A percentile compares a stretch with the other conserved stretches of the same genome.
phyloP scores from a whole-genome alignment of 2,797 vertebrate genomes.

The Adelosebastes latens region DNA sequence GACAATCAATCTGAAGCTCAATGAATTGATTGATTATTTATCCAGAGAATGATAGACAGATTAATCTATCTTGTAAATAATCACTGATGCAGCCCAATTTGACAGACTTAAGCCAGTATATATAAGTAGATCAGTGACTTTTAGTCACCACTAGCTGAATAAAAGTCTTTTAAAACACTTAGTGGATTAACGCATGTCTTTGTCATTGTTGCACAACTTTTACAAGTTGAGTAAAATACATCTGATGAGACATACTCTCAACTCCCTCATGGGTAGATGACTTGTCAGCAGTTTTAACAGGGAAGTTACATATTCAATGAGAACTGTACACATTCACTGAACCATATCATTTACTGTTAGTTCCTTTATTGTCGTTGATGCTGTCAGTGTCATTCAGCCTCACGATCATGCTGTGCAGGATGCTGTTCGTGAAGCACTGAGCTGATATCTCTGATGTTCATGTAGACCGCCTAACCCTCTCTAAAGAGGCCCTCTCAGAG shows the following conservation, averaged over 20 bases:
- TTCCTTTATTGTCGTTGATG: constrained; percentile 5
- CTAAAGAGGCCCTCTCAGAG: neutral
- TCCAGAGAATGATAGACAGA: neutral
- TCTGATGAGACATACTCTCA: neutral
- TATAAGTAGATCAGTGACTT: neutral
- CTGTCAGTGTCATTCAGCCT: neutral
- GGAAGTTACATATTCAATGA: constrained; percentile 15
- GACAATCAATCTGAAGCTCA: neutral
- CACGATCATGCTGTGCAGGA: neutral
- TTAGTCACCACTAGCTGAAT: neutral
- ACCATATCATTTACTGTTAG: neutral
- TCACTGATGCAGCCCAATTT: neutral
- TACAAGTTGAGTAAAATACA: neutral
- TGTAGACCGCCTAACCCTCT: neutral
- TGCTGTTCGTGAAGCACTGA: constrained; percentile 10
- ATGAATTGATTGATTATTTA: neutral
- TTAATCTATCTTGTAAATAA: neutral
- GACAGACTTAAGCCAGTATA: neutral
- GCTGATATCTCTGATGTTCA: neutral
- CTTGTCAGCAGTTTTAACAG: neutral
- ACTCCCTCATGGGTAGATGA: neutral
- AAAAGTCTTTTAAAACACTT: neutral
- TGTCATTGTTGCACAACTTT: neutral
- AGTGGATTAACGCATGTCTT: neutral
- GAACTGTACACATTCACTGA: neutral